Evolutionary conservation across 1,140 invertebrate genomes (phyloP), one percentile per base, ranked within the genome.

Genomic region (Campoletis sonorensis): DNA sequence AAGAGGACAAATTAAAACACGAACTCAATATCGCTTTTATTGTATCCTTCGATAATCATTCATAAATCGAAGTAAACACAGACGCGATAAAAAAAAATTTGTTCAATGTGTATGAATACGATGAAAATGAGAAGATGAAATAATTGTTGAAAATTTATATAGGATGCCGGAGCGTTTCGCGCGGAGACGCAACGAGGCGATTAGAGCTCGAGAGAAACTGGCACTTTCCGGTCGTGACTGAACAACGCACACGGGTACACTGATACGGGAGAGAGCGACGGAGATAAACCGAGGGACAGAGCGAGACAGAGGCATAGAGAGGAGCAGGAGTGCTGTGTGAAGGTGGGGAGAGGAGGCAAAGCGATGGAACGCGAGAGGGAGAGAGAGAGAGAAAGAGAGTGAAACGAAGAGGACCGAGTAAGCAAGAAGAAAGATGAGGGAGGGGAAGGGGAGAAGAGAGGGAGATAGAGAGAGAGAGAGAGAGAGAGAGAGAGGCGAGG

Each of bases 181-280:
- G 72, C 79, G 81, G 81, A 82, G 75, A 82, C 72, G 76, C 81
- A 81, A 82, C 79, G 81, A 80, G 78, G 73, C 81, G 83, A 84
- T 84, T 82, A 82, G 81, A 80, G 81, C 83, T 81, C 80, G 58
- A 71, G 89, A 89, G 88, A 89, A 89, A 90, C 89, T 90, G 89
- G 88, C 88, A 89, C 87, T 88, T 89, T 89, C 88, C 88, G 88
- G 89, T 88, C 86, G 87, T 85, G 86, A 88, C 84, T 81, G 79
- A 84, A 71, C 79, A 70, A 84, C 79, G 83, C 83, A 82, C 83
- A 81, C 81, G 73, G 67, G 70, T 78, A 76, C 61, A 84, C 80
- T 81, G 80, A 84, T 79, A 82, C 80, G 72, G 64, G 79, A 84
- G 80, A 61, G 83, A 80, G 73, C 67, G 77, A 84, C 80, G 73